These are phyloP conservation scores for Macrosoma leucophasiata DNA, from an alignment of 2,888 invertebrate species.

Conservation along the genomic window DNA sequence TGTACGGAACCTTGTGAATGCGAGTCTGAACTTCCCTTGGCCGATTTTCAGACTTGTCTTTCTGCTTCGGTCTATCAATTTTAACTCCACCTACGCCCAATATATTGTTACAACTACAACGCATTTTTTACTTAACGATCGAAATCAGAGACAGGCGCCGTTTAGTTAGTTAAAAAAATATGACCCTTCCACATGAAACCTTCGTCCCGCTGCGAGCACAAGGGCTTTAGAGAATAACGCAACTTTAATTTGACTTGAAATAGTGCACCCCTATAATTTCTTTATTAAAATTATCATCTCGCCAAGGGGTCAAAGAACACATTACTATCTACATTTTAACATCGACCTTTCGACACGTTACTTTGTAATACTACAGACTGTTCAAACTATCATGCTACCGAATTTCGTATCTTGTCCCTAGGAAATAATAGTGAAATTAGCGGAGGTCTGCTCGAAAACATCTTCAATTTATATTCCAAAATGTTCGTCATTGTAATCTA, in stretches of 20 bases:
- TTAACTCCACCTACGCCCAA: too few species aligned
- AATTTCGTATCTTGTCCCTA: constrained; percentile 45
- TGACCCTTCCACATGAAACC: constrained; percentile 26
- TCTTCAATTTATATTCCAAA: constrained; percentile 36
- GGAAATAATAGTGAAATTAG: constrained; percentile 44
- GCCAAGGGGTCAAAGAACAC: constrained; percentile 65
- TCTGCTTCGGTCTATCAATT: not conserved
- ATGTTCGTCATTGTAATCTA: constrained; percentile 20
- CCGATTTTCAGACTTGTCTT: too few species aligned
- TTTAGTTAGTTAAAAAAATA: too few species aligned
- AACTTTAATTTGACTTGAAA: constrained; percentile 61
- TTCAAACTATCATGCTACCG: constrained; percentile 30
- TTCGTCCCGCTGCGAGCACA: constrained; percentile 39
- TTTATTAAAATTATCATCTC: constrained; percentile 65
- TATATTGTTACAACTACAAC: too few species aligned
- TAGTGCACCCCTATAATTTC: constrained; percentile 59
- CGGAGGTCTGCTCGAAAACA: constrained; percentile 31
- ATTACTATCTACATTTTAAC: constrained; percentile 54
- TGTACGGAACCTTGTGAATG: too few species aligned
- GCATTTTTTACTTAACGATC: too few species aligned
- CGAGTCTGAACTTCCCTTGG: too few species aligned
- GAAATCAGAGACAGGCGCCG: not conserved
- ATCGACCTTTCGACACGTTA: constrained; percentile 59
- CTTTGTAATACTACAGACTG: constrained; percentile 43
- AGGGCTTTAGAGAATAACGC: constrained; percentile 55